Evolutionary conservation across 2,797 vertebrate species (phyloP).

Genomic region (Bradypodion pumilum): DNA sequence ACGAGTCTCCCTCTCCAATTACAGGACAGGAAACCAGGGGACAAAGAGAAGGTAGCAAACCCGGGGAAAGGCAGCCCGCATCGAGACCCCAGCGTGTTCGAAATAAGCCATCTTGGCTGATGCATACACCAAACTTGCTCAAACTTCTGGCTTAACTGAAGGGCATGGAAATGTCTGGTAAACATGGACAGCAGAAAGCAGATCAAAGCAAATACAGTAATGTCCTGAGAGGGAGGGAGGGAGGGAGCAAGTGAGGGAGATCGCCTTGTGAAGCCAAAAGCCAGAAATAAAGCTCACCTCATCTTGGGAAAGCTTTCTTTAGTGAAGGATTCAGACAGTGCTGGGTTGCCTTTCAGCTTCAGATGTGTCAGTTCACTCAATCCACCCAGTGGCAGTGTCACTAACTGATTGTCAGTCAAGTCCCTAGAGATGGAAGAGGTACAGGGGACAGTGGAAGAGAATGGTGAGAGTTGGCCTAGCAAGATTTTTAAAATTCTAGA

Average conservation of each 20-base stretch:
- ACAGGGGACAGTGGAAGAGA: rapidly evolving
- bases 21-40: no score
- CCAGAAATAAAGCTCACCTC: constrained; percentile 78
- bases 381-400: constrained; percentile 83
- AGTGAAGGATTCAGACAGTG: constrained; percentile 85
- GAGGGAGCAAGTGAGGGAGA: not conserved
- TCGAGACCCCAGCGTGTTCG: no score
- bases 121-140: no score
- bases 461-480: no score
- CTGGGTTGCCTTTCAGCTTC: constrained; percentile 89
- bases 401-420: constrained; percentile 86
- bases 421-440: constrained; percentile 78
- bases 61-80: no score
- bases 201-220: constrained; percentile 34
- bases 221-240: not conserved
- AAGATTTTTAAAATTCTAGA: not conserved
- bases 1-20: no score
- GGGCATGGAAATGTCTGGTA: not conserved
- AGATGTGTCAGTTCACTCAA: constrained; percentile 88
- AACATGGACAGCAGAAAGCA: constrained; percentile 33
- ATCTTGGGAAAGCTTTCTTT: constrained; percentile 90
- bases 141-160: constrained; percentile 15
- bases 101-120: no score
- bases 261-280: not conserved
- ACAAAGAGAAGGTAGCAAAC: no score